Conservation (phyloP, 2,113 vertebrate genomes). For the Glaucomys volans region DNA sequence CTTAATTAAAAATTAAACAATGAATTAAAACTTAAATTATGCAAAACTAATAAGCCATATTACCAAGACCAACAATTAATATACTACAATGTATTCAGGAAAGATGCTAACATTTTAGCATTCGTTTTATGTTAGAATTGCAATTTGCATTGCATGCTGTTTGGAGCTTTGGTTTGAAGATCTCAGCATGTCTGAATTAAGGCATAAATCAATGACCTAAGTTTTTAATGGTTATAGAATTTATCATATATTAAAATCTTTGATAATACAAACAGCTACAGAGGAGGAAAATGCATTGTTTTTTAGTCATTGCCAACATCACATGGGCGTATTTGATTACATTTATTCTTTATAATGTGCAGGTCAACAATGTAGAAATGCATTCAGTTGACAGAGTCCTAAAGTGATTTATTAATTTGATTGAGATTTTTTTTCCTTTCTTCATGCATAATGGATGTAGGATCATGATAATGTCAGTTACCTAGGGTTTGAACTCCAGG, state of each 20-base stretch:
- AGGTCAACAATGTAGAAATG: slow-evolving; percentile 79
- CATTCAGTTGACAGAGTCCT: slow-evolving; percentile 67
- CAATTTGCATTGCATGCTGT: slow-evolving; percentile 69
- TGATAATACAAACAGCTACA: slow-evolving; percentile 63
- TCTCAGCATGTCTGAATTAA: slow-evolving; percentile 79
- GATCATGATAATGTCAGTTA: slow-evolving; percentile 69
- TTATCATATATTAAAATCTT: slow-evolving; percentile 81
- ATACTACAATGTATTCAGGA: slow-evolving; percentile 81
- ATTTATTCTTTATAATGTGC: slow-evolving; percentile 67
- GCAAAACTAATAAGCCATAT: slow-evolving; percentile 89
- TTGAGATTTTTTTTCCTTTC: slow-evolving; percentile 75
- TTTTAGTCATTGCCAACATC: slow-evolving; percentile 78
- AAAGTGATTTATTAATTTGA: slow-evolving; percentile 71
- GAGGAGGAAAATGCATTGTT: slow-evolving; percentile 58
- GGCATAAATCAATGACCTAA: slow-evolving; percentile 79
- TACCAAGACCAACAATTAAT: slow-evolving; percentile 88
- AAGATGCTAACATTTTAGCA: slow-evolving; percentile 82
- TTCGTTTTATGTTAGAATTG: slow-evolving; percentile 83
- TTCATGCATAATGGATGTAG: slow-evolving; percentile 61
- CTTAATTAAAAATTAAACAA: slow-evolving; percentile 91
- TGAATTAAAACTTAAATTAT: slow-evolving; percentile 92
- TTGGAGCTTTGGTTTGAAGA: slow-evolving; percentile 81
- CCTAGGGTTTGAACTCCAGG: slow-evolving; percentile 63
- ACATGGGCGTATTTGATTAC: slow-evolving; percentile 77
- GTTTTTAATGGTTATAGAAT: slow-evolving; percentile 81